Evolutionary conservation across 2,113 vertebrate genomes (phyloP).

Genomic region (Vireo altiloquus): DNA sequence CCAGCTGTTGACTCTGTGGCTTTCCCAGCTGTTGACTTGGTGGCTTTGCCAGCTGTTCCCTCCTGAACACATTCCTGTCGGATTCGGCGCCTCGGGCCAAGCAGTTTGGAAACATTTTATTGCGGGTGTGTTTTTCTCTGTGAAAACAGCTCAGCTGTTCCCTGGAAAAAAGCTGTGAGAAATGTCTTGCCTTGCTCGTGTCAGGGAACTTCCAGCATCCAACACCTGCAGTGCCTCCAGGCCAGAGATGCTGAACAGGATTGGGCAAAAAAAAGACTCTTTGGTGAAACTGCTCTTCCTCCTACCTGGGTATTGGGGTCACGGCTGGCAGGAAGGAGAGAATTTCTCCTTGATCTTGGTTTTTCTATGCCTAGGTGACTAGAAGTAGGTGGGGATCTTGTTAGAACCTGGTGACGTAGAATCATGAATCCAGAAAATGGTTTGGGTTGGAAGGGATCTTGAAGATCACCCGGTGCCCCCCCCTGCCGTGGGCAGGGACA

Average conservation of each 20-base stretch:
- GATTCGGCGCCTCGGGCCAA: not conserved
- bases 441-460: not conserved
- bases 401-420: rapidly evolving
- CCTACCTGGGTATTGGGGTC: not conserved
- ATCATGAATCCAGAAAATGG: not conserved
- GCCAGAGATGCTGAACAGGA: not conserved
- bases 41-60: not conserved
- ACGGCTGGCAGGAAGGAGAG: not conserved
- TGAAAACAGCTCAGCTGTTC: not conserved
- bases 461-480: rapidly evolving
- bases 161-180: not conserved
- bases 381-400: not conserved
- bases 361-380: not conserved
- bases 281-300: not conserved
- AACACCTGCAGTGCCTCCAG: not conserved
- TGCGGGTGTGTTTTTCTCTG: not conserved
- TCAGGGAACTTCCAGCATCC: not conserved
- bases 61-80: not conserved
- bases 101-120: rapidly evolving
- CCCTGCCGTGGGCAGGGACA: not conserved
- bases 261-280: not conserved
- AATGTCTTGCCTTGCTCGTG: not conserved
- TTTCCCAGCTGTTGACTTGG: not conserved
- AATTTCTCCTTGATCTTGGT: not conserved
- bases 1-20: not conserved